Percentiles rank a stretch among this genome's conserved stretches.
Evolutionary conservation across 53 echinoderm and acorn worm species (phyloP).

Genomic region (Henricia sp.): DNA sequence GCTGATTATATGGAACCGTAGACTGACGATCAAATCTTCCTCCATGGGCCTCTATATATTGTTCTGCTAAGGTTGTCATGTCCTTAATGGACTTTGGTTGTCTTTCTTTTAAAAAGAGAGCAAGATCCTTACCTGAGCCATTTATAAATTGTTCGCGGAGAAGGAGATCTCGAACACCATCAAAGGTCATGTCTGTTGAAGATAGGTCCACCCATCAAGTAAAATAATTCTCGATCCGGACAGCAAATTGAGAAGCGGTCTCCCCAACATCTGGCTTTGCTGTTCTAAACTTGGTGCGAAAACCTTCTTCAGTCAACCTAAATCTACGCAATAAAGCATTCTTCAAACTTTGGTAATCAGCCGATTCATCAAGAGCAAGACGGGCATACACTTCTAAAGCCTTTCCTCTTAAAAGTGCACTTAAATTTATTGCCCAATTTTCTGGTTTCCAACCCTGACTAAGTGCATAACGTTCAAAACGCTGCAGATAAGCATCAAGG

Average conservation of each 20-base stretch:
- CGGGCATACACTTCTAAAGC: slow-evolving; percentile 24
- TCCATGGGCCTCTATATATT: slow-evolving; percentile 29
- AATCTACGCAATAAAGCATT: neutral
- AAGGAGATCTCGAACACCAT: slow-evolving; percentile 37
- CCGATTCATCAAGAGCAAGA: slow-evolving; percentile 3
- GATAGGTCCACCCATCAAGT: slow-evolving; percentile 23
- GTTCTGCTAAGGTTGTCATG: slow-evolving; percentile 40
- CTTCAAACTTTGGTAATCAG: slow-evolving; percentile 22
- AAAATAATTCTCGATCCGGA: slow-evolving; percentile 3
- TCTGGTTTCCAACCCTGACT: slow-evolving; percentile 23
- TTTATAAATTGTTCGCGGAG: slow-evolving; percentile 44
- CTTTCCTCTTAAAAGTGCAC: slow-evolving; percentile 41
- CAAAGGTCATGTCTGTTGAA: neutral
- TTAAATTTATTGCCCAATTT: slow-evolving; percentile 47
- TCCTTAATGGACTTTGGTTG: slow-evolving; percentile 17
- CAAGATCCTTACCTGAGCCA: slow-evolving; percentile 12
- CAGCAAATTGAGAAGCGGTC: slow-evolving; percentile 19
- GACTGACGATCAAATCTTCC: slow-evolving; percentile 2
- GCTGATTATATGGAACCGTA: neutral
- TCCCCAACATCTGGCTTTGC: slow-evolving; percentile 22
- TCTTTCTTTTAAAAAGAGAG: slow-evolving; percentile 38
- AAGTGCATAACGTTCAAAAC: too few species aligned
- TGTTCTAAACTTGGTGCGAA: slow-evolving; percentile 11
- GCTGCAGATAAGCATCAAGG: slow-evolving; percentile 26
- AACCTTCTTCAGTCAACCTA: slow-evolving; percentile 11